Base-by-base conservation (phyloP, 2,113 vertebrate genomes). In the Alethe diademata region DNA sequence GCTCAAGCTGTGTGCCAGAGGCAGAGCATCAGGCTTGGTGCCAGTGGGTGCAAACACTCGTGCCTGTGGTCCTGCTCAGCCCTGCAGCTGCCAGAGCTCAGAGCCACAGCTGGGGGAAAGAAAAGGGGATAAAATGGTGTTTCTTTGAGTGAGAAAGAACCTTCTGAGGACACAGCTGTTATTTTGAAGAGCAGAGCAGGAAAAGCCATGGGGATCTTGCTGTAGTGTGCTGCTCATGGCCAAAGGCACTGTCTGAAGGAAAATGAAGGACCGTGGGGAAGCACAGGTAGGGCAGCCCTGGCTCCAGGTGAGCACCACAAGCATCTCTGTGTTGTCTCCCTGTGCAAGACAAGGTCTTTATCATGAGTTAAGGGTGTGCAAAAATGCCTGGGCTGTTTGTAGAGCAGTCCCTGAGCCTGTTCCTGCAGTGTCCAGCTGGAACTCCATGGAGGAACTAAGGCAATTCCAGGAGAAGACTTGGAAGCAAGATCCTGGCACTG, bases 1-100 rank as follows among this genome's bases (percentile, higher is more conserved):
- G 25, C 45, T 8, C 35, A 12, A 48, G 70, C 64, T 78, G 54
- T 1, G 29, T 69, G 65, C 36, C 74, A 85, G 83, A 19, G 69
- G 40, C 60, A 78, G 26, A 88, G n/a, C 71, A 31, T 3, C 0
- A 0, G 47, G 10, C 19, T n/a, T 1, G 3, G 43, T 2, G 4
- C 35, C 4, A 4, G 15, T 1, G 15, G 24, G 4, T 65, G n/a
- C 56, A 65, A 61, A 66, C 61, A 42, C 40, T 31, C 0, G 0
- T 42, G 22, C 36, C 40, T 24, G 15, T 29, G 38, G 24, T 40
- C 38, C 38, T 36, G 60, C 56, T 33, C 28, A 8, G 24, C 9
- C 42, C 56, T 78, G 65, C 45, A 47, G 61, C 38, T 72, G 53
- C n/a, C 78, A 76, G 45, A 78, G 45, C 40, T 47, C 31, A 54